Evolutionary conservation across 2,797 vertebrate genomes (phyloP), one percentile per base, ranked within the genome.

Genomic region (Champsocephalus esox): DNA sequence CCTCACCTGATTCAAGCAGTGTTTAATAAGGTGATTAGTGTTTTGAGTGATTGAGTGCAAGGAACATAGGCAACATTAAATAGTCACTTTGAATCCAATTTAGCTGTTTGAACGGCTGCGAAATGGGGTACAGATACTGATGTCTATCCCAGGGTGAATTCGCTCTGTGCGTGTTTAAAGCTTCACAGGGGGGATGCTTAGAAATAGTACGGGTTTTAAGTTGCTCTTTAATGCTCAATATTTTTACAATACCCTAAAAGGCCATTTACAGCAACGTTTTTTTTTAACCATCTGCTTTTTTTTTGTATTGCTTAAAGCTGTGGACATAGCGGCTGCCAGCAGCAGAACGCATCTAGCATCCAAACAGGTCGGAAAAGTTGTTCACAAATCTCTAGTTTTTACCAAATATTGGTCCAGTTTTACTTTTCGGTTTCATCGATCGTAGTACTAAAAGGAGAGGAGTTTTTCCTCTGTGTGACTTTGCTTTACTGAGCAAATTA

Each of bases 401-500:
- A 17, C 24, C 14, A 52, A 43, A 49, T 21, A 44, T 34, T 50
- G 56, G 12, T 65, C 34, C 19, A 58, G 24, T 45, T 73, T 63
- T 49, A 14, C 19, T 70, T 52, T 72, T 34, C 24, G 34, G 12
- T 79, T 76, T 79, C 34, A 28, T 16, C 48, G 28, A 28, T 16
- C 48, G 28, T 55, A 3, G 72, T 48, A 43, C 32, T 62, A 67
- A 68, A 83, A 66, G 24, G 44, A 76, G 64, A 51, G 11, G 34
- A 52, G 11, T 46, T 75, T 75, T 80, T 70, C 41, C 66, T 73
- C 64, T 50, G 19, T 70, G 66, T 60, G 73, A 73, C 73, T 88
- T 79, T 77, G 75, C 71, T 73, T 87, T 52, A 77, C 55, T 19
- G 44, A 28, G 72, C 59, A 87, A 90, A 87, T 91, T 81, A 84